Conservation (phyloP, 2,797 vertebrate genomes). For the Anniella stebbinsi region DNA sequence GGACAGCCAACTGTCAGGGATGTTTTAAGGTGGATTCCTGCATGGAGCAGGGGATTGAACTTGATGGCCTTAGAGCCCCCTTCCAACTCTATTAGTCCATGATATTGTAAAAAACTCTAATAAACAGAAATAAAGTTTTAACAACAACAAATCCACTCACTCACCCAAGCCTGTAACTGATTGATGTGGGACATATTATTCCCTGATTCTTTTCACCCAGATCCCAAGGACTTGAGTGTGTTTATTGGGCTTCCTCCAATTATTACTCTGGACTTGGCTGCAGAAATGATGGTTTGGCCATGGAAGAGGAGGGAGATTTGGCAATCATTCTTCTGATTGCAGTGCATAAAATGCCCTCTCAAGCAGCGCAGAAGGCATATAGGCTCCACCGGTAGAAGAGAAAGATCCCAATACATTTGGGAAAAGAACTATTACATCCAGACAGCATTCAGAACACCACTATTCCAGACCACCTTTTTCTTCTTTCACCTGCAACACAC, state of each 20-base stretch:
- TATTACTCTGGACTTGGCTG: background rate
- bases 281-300: background rate
- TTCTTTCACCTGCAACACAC: accelerated
- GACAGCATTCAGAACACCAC: no score
- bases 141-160: background rate
- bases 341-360: accelerated
- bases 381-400: background rate
- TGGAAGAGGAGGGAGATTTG: background rate
- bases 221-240: background rate
- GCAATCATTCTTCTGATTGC: accelerated
- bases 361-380: background rate
- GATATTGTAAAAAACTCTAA: no score
- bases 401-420: background rate
- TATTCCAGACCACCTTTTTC: background rate
- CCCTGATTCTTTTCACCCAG: background rate
- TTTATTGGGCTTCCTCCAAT: background rate
- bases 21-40: no score
- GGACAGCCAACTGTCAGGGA: no score
- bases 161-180: background rate
- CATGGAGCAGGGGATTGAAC: no score
- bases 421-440: background rate
- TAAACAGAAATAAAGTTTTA: no score
- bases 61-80: no score
- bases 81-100: no score
- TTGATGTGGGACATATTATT: no score